A percentile compares a stretch with the other conserved stretches of the same genome.
Evolutionary conservation across 2,113 vertebrate species (phyloP).

Genomic region (Epinephelus cyanopodus): DNA sequence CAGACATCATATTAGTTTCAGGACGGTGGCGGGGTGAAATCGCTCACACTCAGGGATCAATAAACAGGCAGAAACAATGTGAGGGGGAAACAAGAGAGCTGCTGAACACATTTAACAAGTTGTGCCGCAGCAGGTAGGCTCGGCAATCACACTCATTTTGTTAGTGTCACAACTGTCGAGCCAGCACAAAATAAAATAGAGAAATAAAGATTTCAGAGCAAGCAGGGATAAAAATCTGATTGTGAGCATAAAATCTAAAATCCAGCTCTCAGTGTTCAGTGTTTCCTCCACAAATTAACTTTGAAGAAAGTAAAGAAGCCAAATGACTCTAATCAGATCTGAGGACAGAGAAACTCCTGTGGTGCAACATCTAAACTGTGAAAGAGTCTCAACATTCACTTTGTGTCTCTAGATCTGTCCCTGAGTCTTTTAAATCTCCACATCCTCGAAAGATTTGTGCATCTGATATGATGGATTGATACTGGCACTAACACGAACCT

Average conservation of each 20-base stretch:
- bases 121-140: not conserved
- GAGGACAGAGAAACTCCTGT: not conserved
- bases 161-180: slow-evolving; percentile 5
- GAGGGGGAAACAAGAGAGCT: slow-evolving; percentile 3
- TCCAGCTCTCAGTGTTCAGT: not conserved
- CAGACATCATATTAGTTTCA: slow-evolving; percentile 38
- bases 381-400: not conserved
- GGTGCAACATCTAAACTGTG: no score
- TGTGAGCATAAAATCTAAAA: not conserved
- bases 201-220: slow-evolving; percentile 14
- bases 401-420: not conserved
- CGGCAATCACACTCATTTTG: slow-evolving; percentile 10
- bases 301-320: not conserved
- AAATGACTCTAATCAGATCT: not conserved
- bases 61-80: slow-evolving; percentile 44
- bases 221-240: not conserved
- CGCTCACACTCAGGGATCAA: slow-evolving; percentile 39
- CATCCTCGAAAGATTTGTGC: not conserved
- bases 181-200: not conserved
- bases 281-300: not conserved
- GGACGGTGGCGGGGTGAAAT: slow-evolving; percentile 17
- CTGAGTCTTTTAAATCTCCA: not conserved
- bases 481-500: no score
- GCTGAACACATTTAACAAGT: slow-evolving; percentile 39
- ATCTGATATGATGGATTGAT: no score